A percentile compares a stretch with the other conserved stretches of the same genome.
These are phyloP conservation scores for Chironomus tepperi DNA, from an alignment of 1,140 invertebrate genomes.

Conservation along the genomic window DNA sequence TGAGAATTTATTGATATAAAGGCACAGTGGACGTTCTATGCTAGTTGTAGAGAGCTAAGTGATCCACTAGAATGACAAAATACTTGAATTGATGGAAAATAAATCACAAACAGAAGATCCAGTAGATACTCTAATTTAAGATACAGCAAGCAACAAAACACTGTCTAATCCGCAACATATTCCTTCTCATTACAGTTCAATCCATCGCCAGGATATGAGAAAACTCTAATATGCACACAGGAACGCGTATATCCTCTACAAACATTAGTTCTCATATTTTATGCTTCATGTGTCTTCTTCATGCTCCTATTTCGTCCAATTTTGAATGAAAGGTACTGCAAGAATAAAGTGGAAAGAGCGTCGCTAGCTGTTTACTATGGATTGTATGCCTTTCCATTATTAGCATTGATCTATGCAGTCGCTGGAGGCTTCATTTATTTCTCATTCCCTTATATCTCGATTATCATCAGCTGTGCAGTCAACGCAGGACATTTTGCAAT, in stretches of 20 bases:
- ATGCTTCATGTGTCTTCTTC: constrained; percentile 68
- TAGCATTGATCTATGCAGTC: constrained; percentile 79
- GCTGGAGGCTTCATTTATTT: constrained; percentile 91
- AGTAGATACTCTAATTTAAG: too few relatives aligned
- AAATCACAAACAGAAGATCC: too few relatives aligned
- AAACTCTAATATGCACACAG: constrained; percentile 85
- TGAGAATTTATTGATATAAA: too few relatives aligned
- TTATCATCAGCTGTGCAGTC: constrained; percentile 85
- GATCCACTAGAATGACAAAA: too few relatives aligned
- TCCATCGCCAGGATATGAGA: constrained; percentile 84
- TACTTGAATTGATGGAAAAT: too few relatives aligned
- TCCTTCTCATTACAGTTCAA: constrained; percentile 53
- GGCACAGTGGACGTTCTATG: too few relatives aligned
- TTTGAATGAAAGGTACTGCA: constrained; percentile 30
- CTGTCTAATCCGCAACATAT: too few relatives aligned
- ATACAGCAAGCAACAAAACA: too few relatives aligned
- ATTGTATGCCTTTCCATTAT: constrained; percentile 87
- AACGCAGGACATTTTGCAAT: constrained; percentile 87
- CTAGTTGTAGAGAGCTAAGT: too few relatives aligned
- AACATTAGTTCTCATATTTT: constrained; percentile 89
- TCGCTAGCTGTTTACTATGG: constrained; percentile 84
- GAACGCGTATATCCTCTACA: constrained; percentile 97
- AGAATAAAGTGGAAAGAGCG: constrained; percentile 41
- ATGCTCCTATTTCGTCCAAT: constrained; percentile 55
- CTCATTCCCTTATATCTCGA: constrained; percentile 88